These are phyloP conservation scores for Seriola dumerili DNA, from an alignment of 2,113 vertebrate genomes.

Conservation along the genomic window DNA sequence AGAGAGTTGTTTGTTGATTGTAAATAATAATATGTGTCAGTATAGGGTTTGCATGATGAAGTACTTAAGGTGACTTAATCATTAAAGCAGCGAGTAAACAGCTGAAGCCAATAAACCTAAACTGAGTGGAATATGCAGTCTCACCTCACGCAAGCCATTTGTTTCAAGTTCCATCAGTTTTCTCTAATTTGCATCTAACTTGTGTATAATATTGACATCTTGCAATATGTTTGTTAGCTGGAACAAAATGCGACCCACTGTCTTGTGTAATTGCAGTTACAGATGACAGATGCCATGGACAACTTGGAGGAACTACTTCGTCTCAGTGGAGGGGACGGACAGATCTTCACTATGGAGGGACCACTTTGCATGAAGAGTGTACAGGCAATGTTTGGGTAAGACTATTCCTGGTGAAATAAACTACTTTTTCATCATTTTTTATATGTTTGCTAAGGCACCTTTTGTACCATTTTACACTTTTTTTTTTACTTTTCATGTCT, in stretches of 20 bases:
- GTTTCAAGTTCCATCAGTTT: neutral
- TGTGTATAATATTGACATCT: neutral
- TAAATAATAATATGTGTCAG: neutral
- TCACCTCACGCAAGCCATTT: neutral
- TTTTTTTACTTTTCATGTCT: conserved; percentile 7
- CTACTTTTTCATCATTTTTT: neutral
- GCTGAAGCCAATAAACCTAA: neutral
- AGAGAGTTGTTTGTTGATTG: neutral
- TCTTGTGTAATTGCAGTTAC: conserved; percentile 85
- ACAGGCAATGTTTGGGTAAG: conserved; percentile 96
- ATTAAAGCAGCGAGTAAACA: neutral
- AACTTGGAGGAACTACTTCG: conserved; percentile 93
- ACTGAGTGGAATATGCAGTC: too few relatives aligned
- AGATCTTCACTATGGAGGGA: conserved; percentile 96
- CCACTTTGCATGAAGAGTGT: conserved; percentile 97
- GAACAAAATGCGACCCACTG: neutral
- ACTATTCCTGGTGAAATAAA: neutral
- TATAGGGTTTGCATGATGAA: neutral
- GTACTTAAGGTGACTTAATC: neutral
- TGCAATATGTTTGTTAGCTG: neutral
- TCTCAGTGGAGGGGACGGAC: conserved; percentile 95
- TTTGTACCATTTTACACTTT: neutral
- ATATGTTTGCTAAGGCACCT: neutral
- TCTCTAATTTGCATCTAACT: neutral
- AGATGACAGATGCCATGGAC: conserved; percentile 93